Conservation (phyloP, 2,888 invertebrate species). For the Hofmannophila pseudospretella region DNA sequence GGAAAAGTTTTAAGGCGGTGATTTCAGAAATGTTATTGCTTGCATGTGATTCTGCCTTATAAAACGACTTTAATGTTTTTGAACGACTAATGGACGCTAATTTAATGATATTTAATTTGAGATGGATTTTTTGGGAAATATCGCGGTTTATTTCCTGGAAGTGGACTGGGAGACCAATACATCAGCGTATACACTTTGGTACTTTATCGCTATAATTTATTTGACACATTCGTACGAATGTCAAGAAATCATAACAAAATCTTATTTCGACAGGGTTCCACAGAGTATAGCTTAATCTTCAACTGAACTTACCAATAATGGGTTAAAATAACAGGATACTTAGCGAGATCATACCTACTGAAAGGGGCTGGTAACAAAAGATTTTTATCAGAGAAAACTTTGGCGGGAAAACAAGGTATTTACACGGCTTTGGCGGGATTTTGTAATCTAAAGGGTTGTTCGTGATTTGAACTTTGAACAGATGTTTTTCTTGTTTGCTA, state of each 20-base stretch:
- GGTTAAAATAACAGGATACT: neutral
- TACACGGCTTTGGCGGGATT: neutral
- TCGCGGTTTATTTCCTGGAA: too few relatives aligned
- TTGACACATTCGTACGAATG: too few relatives aligned
- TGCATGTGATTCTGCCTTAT: neutral
- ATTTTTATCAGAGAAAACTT: conserved; percentile 1
- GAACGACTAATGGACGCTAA: too few relatives aligned
- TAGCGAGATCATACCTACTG: neutral
- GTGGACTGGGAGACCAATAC: too few relatives aligned
- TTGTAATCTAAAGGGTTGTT: neutral
- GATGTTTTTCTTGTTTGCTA: neutral
- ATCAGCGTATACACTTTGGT: too few relatives aligned
- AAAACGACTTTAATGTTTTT: neutral
- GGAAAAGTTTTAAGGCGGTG: neutral
- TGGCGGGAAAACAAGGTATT: neutral
- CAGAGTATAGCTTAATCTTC: too few relatives aligned
- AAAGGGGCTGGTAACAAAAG: neutral
- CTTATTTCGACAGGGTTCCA: too few relatives aligned
- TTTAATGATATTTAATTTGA: neutral
- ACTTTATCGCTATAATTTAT: too few relatives aligned
- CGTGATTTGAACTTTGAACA: neutral
- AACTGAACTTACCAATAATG: neutral
- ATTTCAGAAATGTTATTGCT: neutral
- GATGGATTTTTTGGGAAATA: neutral
- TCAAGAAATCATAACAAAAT: too few relatives aligned